Evolutionary conservation across 2,113 vertebrate genomes (phyloP), one percentile per base, ranked within the genome.

Genomic region (Coryphaenoides rupestris): DNA sequence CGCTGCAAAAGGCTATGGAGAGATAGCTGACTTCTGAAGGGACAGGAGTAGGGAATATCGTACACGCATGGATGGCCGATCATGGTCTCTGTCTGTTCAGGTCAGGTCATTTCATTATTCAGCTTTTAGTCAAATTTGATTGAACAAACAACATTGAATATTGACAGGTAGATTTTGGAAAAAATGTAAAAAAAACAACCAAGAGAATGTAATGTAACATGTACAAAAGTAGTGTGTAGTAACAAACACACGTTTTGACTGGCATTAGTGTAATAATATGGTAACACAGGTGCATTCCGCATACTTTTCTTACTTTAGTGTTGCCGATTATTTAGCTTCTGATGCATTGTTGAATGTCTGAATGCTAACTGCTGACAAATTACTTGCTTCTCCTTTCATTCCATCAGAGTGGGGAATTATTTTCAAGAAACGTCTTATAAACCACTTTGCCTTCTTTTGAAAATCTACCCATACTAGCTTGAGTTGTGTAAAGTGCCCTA

Each of bases 401-500:
- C 17, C 47, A n/a, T n/a, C 47, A n/a, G 47, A 13, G 47, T 17
- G n/a, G 47, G 47, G 16, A 50, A 50, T 50, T 17, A 17, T 14
- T 21, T 23, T 55, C 22, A 55, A 15, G 33, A 55, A 55, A 21
- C 3, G 54, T 55, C 21, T 55, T 21, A 21, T 55, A 21, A 76
- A 68, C 62, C 61, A 69, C 72, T 72, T 67, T 50, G 73, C 73
- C 81, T 81, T 55, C 65, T 79, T 78, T 75, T 71, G n/a, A 69
- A 73, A 76, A 78, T 76, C 81, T 73, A 76, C 77, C 76, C 82
- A 83, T 82, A 54, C 40, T 58, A 65, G 62, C 70, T 82, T 85
- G 73, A 69, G 73, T 81, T 77, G 33, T 68, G 76, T 78, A 69
- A 80, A 65, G 78, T 86, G 79, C 79, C 74, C 81, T 78, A 79